Evolutionary conservation across 2,113 vertebrate species (phyloP).

Genomic region (Butorides virescens): DNA sequence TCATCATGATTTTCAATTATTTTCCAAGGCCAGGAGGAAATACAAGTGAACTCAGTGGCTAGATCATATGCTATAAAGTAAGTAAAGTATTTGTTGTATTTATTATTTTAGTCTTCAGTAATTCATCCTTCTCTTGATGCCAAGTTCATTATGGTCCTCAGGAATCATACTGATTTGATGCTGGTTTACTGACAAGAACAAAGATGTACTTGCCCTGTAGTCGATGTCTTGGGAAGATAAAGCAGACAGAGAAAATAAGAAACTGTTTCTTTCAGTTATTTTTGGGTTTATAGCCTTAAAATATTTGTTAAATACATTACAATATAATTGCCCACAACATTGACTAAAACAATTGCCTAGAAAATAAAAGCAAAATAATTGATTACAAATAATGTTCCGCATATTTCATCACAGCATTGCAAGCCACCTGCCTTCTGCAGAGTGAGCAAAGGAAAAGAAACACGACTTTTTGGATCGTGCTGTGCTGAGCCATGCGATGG

Average conservation of each 20-base stretch:
- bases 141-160: not conserved
- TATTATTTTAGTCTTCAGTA: not conserved
- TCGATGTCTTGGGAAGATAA: not conserved
- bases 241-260: not conserved
- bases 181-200: not conserved
- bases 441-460: not conserved
- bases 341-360: not conserved
- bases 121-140: not conserved
- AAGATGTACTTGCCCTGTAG: not conserved
- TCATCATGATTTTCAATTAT: not conserved
- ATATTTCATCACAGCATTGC: not conserved
- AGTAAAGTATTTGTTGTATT: not conserved
- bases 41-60: not conserved
- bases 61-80: not conserved
- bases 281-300: not conserved
- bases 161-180: not conserved
- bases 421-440: not conserved
- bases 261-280: not conserved
- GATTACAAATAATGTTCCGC: fast-evolving
- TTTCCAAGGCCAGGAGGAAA: not conserved
- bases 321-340: not conserved
- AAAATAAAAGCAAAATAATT: not conserved
- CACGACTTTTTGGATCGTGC: not conserved
- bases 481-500: not conserved
- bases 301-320: not conserved